Percentiles rank a stretch among this genome's conserved stretches.
Evolutionary conservation across 2,113 vertebrate genomes (phyloP).

Genomic region (Psephotus haematonotus): DNA sequence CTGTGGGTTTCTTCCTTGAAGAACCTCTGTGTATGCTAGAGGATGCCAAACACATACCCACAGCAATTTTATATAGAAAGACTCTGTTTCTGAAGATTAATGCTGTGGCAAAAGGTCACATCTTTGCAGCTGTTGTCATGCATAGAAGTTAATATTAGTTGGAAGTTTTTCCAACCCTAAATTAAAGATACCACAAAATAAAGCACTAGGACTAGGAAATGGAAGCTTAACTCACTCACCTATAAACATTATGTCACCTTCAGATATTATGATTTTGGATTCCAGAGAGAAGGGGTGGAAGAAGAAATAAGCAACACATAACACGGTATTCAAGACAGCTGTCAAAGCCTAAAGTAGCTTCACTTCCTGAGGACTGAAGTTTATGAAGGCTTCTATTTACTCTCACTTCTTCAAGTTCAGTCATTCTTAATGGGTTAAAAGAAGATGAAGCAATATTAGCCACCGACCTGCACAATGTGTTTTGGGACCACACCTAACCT

Average conservation of each 20-base stretch:
- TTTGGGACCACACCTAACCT: neutral
- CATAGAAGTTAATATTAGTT: neutral
- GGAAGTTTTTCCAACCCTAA: neutral
- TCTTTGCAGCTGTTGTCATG: neutral
- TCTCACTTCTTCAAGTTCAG: neutral
- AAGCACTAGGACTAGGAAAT: neutral
- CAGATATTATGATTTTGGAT: neutral
- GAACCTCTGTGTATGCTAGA: neutral
- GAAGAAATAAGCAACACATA: neutral
- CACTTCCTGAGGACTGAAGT: neutral
- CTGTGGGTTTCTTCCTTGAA: neutral
- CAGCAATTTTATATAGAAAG: neutral
- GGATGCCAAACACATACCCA: neutral
- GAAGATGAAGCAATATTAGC: neutral
- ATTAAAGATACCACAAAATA: neutral
- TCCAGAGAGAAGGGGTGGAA: neutral
- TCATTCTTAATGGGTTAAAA: neutral
- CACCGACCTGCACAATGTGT: fast-evolving
- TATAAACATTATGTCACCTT: neutral
- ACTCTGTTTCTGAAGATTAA: neutral
- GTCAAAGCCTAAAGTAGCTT: neutral
- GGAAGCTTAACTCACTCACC: neutral
- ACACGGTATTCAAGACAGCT: neutral
- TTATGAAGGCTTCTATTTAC: neutral
- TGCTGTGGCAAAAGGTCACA: neutral